Evolutionary conservation across 2,888 invertebrate species (phyloP), one percentile per base, ranked within the genome.

Genomic region (Plusia festucae): DNA sequence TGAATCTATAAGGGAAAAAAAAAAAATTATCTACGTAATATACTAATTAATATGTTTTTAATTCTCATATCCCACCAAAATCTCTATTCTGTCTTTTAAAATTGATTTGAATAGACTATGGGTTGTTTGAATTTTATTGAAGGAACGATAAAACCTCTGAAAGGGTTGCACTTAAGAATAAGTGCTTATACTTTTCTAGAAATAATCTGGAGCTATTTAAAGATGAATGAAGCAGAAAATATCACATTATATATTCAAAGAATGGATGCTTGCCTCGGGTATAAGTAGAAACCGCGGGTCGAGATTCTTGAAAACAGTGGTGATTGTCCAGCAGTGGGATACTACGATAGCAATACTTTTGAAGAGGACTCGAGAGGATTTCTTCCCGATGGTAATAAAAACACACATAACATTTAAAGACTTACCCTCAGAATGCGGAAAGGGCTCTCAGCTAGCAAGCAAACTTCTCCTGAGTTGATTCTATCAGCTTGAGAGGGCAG

Each of bases 401-500:
- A 30, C 8, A 30, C 9, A 9, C 30, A n/a, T 30, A 30, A 9
- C 9, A 9, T 9, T 9, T 6, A 40, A 40, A 15, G 5, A 76
- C 96, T 95, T 90, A 97, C 97, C 95, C 97, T 95, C 15, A 97
- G 88, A 76, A 97, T 97, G 75, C 97, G 92, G 82, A 95, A 97
- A 0, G 97, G 97, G 79, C 97, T 98, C 84, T 98, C 97, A 44
- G 96, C 96, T 80, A 98, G 95, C 15, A 97, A 92, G 83, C 98
- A 98, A 6, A 98, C 96, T 57, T 97, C 96, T 4, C 96, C 95
- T 0, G 85, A 90, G 52, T 83, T 86, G 0, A 67, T 60, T 0
- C 75, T 78, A 32, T 91, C 90, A 0, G 93, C 70, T 13, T 81
- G 87, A 34, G 86, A 82, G 0, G 96, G 93, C 71, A 96, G 85